Evolutionary conservation across 2,888 invertebrate species (phyloP), one percentile per base, ranked within the genome.

Genomic region (Sminthurides aquaticus): DNA sequence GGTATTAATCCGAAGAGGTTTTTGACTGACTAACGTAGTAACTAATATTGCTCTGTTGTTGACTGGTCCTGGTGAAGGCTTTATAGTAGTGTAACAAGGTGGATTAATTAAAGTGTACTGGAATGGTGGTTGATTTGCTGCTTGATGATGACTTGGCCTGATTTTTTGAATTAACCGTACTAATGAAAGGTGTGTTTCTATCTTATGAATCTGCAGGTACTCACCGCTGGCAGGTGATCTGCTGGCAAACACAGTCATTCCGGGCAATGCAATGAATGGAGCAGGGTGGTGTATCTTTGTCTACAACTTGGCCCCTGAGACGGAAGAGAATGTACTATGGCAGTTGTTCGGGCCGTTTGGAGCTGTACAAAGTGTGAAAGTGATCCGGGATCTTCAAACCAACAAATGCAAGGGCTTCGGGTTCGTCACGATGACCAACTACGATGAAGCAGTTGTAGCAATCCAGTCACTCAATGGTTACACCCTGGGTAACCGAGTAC

Each of bases 351-450:
- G 95, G 72, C 96, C 96, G 57, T 97, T 96, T 78, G 96, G 96
- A 76, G 95, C 95, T 76, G 95, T 97, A 78, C 92, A 95, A 82
- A 91, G 90, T 82, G 95, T 96, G 75, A 96, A 96, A 84, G 94
- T 96, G 76, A 92, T 95, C 79, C 87, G 93, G 77, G 95, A 96
- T 84, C 86, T 91, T 76, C 89, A 91, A 78, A 94, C 94, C 74
- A 93, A 93, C 83, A 96, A 96, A 81, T 96, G 96, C 84, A 96
- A 95, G 84, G 97, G 97, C 71, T 97, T 95, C 81, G 97, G 95
- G 75, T 96, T 96, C 81, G 95, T 97, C 75, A 95, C 95, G 73
- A 97, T 97, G 96, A 94, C 94, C 79, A 94, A 95, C 81, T 96
- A 97, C 79, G 95, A 96, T 78, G 96, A 97, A 81, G 93, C 96